phyloP scores from a whole-genome alignment of 2,113 vertebrate genomes.

The Falcunculus frontatus region DNA sequence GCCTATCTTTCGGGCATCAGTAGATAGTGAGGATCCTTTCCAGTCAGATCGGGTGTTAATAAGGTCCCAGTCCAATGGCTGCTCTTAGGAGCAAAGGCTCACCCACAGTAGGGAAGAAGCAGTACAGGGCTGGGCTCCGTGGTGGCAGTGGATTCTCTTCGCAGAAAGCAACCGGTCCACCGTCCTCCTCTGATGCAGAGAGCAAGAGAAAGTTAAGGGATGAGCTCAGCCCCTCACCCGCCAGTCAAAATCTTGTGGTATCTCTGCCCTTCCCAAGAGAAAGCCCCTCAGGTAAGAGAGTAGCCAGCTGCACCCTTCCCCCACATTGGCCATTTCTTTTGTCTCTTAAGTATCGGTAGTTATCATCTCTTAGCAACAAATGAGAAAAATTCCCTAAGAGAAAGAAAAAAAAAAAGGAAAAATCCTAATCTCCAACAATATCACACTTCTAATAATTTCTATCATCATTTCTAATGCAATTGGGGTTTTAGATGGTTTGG shows the following conservation, averaged over 20 bases:
- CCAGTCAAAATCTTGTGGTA: neutral
- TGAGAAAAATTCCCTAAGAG: neutral
- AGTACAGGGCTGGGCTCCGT: neutral
- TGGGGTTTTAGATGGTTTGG: neutral
- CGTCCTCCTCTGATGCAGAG: neutral
- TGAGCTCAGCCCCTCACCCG: neutral
- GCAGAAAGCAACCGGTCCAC: neutral
- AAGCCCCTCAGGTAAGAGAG: neutral
- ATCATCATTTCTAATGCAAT: neutral
- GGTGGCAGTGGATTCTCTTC: neutral
- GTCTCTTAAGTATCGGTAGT: neutral
- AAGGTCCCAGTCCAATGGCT: neutral
- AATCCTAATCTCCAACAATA: neutral
- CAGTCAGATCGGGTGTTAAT: neutral
- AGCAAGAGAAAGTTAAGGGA: neutral
- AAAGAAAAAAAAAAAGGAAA: neutral
- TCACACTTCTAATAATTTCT: neutral
- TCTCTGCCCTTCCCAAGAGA: neutral
- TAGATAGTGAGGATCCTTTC: neutral
- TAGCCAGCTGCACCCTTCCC: neutral
- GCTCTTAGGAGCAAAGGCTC: neutral
- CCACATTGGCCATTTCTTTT: neutral
- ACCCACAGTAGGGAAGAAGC: neutral
- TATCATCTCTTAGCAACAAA: neutral
- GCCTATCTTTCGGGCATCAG: too few species aligned